phyloP scores from a whole-genome alignment of 1,140 invertebrate genomes.

The Condylostylus longicornis region DNA sequence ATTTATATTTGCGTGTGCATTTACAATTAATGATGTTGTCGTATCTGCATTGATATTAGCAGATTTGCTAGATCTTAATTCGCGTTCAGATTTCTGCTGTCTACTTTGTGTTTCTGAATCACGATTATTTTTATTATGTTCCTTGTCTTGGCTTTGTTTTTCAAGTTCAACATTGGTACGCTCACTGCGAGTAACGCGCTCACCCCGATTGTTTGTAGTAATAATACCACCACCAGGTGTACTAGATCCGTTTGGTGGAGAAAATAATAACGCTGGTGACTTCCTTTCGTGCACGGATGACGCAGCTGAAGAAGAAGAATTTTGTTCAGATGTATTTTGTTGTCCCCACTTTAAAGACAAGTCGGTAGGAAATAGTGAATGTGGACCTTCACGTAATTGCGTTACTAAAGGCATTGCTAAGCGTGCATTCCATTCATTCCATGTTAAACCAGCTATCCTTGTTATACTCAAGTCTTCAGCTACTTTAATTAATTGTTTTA shows the following conservation, averaged over 20 bases:
- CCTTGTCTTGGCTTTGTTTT: too few relatives aligned
- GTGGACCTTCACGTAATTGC: conserved; percentile 30
- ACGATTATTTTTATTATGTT: too few relatives aligned
- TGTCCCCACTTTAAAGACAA: conserved; percentile 20
- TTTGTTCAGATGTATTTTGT: conserved; percentile 6
- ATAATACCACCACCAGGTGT: too few relatives aligned
- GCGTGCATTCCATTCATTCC: conserved; percentile 46
- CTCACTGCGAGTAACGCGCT: too few relatives aligned
- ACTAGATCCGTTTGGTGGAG: background rate
- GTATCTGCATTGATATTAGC: conserved; percentile 18
- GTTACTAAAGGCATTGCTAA: conserved; percentile 39
- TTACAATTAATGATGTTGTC: conserved; percentile 24
- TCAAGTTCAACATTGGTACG: too few relatives aligned
- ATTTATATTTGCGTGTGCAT: conserved; percentile 20
- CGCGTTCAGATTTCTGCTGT: background rate
- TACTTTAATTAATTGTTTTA: conserved; percentile 15
- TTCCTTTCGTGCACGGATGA: conserved; percentile 4
- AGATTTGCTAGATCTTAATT: background rate
- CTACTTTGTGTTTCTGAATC: too few relatives aligned
- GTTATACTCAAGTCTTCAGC: conserved; percentile 52
- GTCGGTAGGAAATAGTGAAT: conserved; percentile 29
- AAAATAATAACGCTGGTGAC: conserved; percentile 3
- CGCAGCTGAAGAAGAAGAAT: background rate
- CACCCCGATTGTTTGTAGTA: too few relatives aligned
- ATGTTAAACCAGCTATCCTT: conserved; percentile 45